A percentile compares a stretch with the other conserved stretches of the same genome.
Evolutionary conservation across 2,888 invertebrate species (phyloP).

Genomic region (Oxycera nigricornis): DNA sequence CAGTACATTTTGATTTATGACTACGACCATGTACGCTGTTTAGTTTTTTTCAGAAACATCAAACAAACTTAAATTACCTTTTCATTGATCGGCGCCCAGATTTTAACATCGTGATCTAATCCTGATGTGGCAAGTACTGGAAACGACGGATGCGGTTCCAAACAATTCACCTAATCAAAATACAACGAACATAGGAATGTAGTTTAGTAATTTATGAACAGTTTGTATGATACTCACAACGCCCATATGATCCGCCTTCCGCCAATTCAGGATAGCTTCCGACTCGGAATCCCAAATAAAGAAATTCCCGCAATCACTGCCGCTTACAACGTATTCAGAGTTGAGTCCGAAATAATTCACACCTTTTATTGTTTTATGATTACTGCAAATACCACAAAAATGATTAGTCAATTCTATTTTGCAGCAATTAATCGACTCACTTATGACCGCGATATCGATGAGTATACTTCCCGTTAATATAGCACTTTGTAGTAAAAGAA

Average conservation of each 20-base stretch:
- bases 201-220: not conserved
- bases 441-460: constrained; percentile 71
- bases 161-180: constrained; percentile 75
- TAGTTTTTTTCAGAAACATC: no score
- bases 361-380: constrained; percentile 83
- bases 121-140: constrained; percentile 89
- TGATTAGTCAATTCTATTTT: not conserved
- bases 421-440: constrained; percentile 49
- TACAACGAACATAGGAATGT: no score
- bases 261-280: constrained; percentile 88
- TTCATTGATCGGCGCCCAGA: constrained; percentile 82
- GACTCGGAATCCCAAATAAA: constrained; percentile 90
- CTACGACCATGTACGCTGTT: no score
- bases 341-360: constrained; percentile 93
- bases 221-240: constrained; percentile 67
- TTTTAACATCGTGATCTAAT: constrained; percentile 89
- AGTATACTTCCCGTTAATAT: constrained; percentile 62
- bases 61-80: constrained; percentile 55
- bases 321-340: constrained; percentile 90
- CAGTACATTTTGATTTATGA: no score
- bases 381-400: no score
- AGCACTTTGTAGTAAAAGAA: constrained; percentile 75
- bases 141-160: constrained; percentile 88
- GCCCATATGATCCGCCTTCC: constrained; percentile 80
- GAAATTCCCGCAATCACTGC: constrained; percentile 89